Conservation (phyloP, 2,888 invertebrate genomes). For the Timema podura region DNA sequence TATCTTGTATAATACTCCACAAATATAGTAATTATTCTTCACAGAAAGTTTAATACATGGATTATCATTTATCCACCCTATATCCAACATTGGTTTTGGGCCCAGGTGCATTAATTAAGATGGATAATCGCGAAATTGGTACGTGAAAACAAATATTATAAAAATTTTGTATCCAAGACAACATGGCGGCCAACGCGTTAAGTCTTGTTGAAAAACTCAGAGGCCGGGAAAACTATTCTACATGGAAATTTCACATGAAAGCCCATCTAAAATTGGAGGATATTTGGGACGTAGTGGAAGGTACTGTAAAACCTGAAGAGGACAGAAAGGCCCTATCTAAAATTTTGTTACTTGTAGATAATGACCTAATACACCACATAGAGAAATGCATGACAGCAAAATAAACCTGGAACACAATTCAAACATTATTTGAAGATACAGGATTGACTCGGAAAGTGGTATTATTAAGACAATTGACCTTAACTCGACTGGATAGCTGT, state of each 20-base stretch:
- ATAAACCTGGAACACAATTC: not conserved
- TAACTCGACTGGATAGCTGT: not conserved
- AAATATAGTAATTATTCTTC: too few species aligned
- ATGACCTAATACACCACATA: not conserved
- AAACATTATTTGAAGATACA: conserved; percentile 1
- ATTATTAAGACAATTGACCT: not conserved
- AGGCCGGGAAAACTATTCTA: too few species aligned
- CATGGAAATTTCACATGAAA: not conserved
- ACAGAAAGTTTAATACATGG: too few species aligned
- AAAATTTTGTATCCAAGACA: too few species aligned
- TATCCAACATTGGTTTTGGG: too few species aligned
- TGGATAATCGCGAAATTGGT: too few species aligned
- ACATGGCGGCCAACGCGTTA: not conserved
- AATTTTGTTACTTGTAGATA: not conserved
- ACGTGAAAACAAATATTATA: too few species aligned
- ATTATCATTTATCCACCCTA: too few species aligned
- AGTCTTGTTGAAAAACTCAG: not conserved
- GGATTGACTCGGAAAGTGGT: not conserved
- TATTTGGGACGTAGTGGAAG: not conserved
- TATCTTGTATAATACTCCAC: too few species aligned
- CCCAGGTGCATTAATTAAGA: too few species aligned
- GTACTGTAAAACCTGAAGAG: not conserved
- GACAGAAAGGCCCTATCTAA: not conserved
- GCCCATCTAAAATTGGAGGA: not conserved
- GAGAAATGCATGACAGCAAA: not conserved